These are phyloP conservation scores for Origma solitaria DNA, from an alignment of 2,113 vertebrate genomes.

Conservation along the genomic window DNA sequence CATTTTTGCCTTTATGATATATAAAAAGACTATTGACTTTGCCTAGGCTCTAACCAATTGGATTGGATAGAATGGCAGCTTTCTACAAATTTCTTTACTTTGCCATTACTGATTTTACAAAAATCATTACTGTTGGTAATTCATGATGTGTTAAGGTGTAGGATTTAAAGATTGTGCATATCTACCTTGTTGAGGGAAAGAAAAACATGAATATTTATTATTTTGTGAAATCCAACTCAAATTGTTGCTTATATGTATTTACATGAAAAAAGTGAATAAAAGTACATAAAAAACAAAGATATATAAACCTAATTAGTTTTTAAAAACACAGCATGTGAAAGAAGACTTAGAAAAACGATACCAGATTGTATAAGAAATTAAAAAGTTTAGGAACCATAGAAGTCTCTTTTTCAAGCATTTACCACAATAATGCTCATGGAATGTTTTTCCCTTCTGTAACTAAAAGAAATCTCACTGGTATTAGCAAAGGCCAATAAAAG, in stretches of 20 bases:
- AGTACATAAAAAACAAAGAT: not conserved
- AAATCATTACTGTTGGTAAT: not conserved
- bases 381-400: not conserved
- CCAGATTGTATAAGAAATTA: not conserved
- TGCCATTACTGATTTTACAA: not conserved
- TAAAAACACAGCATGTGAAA: not conserved
- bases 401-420: not conserved
- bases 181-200: not conserved
- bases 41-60: not conserved
- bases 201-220: not conserved
- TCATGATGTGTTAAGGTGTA: not conserved
- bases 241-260: not conserved
- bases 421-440: not conserved
- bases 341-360: not conserved
- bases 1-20: not conserved
- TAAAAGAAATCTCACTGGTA: not conserved
- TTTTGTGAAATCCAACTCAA: not conserved
- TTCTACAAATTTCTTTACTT: not conserved
- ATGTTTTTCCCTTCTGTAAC: not conserved
- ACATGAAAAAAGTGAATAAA: not conserved
- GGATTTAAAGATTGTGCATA: not conserved
- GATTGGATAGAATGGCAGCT: not conserved
- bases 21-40: not conserved
- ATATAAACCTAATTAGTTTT: not conserved
- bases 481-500: conserved; percentile 11